Percentiles rank a stretch among this genome's conserved stretches.
Evolutionary conservation across 2,113 vertebrate species (phyloP).

Genomic region (Chaenogobius annularis): DNA sequence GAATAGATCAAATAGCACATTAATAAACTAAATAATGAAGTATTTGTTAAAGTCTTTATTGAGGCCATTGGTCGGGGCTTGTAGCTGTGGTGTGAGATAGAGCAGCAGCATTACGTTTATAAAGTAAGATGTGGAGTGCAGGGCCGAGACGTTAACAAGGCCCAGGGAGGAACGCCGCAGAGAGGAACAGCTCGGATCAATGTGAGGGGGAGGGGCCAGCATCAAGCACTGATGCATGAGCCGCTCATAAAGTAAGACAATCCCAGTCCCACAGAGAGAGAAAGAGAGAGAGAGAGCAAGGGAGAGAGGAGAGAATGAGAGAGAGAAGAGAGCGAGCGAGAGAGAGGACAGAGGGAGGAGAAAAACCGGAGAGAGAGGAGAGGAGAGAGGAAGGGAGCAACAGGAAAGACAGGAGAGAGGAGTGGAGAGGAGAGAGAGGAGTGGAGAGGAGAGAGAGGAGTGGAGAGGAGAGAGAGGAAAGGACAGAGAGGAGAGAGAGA

Average conservation of each 20-base stretch:
- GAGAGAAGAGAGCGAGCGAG: not conserved
- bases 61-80: too few species aligned
- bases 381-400: not conserved
- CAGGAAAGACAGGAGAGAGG: not conserved
- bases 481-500: not conserved
- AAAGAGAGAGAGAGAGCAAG: constrained; percentile 6
- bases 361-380: constrained; percentile 2
- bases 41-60: too few species aligned
- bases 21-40: too few species aligned
- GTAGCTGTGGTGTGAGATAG: not conserved
- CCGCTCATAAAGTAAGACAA: constrained; percentile 52
- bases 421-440: not conserved
- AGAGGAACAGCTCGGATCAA: constrained; percentile 18
- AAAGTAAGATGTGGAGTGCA: not conserved
- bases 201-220: not conserved
- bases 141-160: constrained; percentile 24
- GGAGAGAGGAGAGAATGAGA: not conserved
- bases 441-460: not conserved
- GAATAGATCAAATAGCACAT: too few species aligned
- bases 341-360: not conserved
- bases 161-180: constrained; percentile 17
- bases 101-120: not conserved
- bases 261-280: constrained; percentile 14
- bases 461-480: too few species aligned
- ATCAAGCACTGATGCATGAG: constrained; percentile 50